A percentile compares a stretch with the other conserved stretches of the same genome.
phyloP scores from a whole-genome alignment of 2,797 vertebrate genomes.

The Lithobates sylvaticus region DNA sequence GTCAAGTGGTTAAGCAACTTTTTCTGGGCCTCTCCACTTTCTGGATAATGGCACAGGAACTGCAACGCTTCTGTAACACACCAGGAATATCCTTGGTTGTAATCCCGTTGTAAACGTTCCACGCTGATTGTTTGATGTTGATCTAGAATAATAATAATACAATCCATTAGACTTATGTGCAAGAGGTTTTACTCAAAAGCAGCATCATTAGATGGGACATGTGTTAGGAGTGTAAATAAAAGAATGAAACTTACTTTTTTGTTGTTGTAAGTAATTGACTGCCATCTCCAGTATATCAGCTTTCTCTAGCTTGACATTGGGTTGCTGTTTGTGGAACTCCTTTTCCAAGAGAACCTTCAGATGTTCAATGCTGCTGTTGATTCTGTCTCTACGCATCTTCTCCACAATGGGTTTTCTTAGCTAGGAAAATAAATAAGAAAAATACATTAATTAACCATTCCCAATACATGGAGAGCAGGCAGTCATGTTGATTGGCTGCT shows the following conservation, averaged over 20 bases:
- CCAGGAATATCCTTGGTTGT: constrained; percentile 79
- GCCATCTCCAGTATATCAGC: constrained; percentile 86
- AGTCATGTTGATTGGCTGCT: too few species aligned
- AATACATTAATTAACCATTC: constrained; percentile 13
- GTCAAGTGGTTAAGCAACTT: constrained; percentile 82
- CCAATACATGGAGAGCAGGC: too few species aligned
- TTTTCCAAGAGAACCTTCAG: constrained; percentile 81
- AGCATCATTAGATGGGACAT: neutral
- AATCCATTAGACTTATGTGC: neutral
- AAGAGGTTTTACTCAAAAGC: neutral
- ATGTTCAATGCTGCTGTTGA: constrained; percentile 81
- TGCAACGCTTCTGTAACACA: constrained; percentile 82
- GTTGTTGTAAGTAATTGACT: constrained; percentile 77
- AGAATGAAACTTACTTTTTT: constrained; percentile 70
- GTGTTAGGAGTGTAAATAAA: neutral
- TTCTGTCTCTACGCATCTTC: constrained; percentile 78
- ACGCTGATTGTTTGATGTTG: constrained; percentile 59
- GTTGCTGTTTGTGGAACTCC: constrained; percentile 81
- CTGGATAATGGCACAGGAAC: constrained; percentile 80
- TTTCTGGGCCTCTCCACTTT: constrained; percentile 75
- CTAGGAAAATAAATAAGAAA: constrained; percentile 71
- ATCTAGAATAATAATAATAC: constrained; percentile 26
- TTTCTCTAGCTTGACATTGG: constrained; percentile 85
- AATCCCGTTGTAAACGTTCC: constrained; percentile 68
- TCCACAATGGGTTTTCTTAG: constrained; percentile 85